Evolutionary conservation across 2,888 invertebrate genomes (phyloP), one percentile per base, ranked within the genome.

Genomic region (Dolichopus griseipennis): DNA sequence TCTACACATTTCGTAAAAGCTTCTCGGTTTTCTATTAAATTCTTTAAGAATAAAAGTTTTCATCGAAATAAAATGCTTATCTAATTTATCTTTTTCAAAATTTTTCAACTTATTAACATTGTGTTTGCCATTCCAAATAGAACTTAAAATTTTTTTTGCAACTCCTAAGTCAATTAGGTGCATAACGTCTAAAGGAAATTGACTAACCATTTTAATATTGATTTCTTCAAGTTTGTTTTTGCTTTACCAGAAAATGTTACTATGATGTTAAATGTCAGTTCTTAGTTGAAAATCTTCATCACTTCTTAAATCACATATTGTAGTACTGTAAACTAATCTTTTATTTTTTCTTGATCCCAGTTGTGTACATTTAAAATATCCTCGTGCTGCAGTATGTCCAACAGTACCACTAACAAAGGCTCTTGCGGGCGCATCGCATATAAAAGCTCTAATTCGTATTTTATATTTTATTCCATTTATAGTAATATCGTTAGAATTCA

Each of bases 161-260:
- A 71, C 69, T 15, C 71, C 71, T 27, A 71, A 64, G 62, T 68
- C 69, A 33, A 71, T 67, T n/a, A 68, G 15, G 65, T 70, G 69
- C 69, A 71, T 69, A 1, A 61, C 43, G 41, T 69, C 69, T 15
- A 69, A 37, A 41, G 71, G 69, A 64, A 69, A 71, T 18, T 71
- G 68, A 4, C 62, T 64, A 1, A 71, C 21, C 71, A 69, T 69
- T 1, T 15, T 18, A 1, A 67, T 63, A 20, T 33, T 18, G 4
- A 68, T 61, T 22, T 21, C n/a, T 61, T 69, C 69, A 18, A 71
- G 61, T 18, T 33, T 9, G 37, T 67, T 27, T 3, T 12, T 1
- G 12, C 66, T 64, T 27, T 41, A 15, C 22, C n/a, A 64, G 65
- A 67, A 68, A 21, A 22, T 22, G 18, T 64, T 5, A 12, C 22